These are phyloP conservation scores for Acinonyx jubatus DNA, from an alignment of 2,113 vertebrate genomes.

Conservation along the genomic window DNA sequence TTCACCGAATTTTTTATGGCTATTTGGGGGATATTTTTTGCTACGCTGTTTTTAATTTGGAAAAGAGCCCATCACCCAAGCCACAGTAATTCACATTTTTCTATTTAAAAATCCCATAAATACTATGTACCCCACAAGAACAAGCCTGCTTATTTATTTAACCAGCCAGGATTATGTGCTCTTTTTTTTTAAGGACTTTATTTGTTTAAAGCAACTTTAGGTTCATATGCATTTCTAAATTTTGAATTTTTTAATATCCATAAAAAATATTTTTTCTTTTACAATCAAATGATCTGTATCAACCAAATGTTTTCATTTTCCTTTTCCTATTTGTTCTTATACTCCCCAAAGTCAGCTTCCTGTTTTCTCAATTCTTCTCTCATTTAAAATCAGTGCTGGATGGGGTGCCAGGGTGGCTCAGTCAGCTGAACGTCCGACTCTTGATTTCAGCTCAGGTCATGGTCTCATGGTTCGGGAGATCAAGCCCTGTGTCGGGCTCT, in stretches of 20 bases:
- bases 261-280: neutral
- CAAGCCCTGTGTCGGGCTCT: too few relatives aligned
- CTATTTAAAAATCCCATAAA: conserved; percentile 14
- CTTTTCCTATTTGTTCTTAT: conserved; percentile 36
- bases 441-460: too few relatives aligned
- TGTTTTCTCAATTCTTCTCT: conserved; percentile 33
- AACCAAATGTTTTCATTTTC: conserved; percentile 20
- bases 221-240: neutral
- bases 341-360: neutral
- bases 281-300: neutral
- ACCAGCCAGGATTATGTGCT: neutral
- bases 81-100: conserved; percentile 25
- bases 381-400: conserved; percentile 4
- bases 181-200: neutral
- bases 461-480: too few relatives aligned
- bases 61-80: neutral
- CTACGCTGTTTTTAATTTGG: conserved; percentile 23
- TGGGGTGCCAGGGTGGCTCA: too few relatives aligned
- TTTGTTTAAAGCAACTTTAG: neutral
- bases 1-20: neutral
- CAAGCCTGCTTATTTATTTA: neutral
- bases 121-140: neutral
- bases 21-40: neutral
- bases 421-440: too few relatives aligned
- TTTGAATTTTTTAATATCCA: neutral